Conservation (phyloP, 1,140 invertebrate species). For the Manduca sexta region DNA sequence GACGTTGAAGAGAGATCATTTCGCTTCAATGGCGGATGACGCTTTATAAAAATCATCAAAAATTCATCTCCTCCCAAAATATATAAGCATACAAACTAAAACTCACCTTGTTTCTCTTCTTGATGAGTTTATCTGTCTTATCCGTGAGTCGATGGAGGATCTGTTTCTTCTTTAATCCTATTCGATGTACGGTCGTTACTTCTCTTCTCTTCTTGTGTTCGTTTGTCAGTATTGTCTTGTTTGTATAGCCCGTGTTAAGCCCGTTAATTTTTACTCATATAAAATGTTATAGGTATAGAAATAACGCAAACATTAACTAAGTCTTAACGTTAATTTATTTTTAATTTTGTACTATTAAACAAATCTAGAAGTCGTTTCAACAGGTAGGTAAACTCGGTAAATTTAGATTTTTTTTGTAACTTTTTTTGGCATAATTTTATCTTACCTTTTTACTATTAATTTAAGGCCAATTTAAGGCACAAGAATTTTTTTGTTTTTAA, state of each 20-base stretch:
- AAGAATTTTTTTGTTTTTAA: conserved; percentile 46
- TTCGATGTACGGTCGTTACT: background rate
- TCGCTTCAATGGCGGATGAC: conserved; percentile 3
- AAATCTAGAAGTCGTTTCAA: conserved; percentile 69
- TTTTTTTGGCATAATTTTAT: conserved; percentile 60
- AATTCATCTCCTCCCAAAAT: no score
- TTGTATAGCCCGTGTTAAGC: conserved; percentile 49
- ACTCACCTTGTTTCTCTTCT: background rate
- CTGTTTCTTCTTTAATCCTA: background rate
- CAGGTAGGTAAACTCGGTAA: conserved; percentile 64
- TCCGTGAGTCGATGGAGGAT: background rate
- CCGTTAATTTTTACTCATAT: conserved; percentile 63
- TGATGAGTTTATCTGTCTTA: no score
- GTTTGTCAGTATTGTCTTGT: conserved; percentile 44
- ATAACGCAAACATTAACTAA: conserved; percentile 69
- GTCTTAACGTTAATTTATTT: conserved; percentile 68
- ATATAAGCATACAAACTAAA: no score
- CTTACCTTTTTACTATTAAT: conserved; percentile 69
- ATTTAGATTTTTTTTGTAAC: conserved; percentile 56
- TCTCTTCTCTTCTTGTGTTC: conserved; percentile 21
- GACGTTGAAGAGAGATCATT: conserved; percentile 22
- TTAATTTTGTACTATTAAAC: conserved; percentile 73
- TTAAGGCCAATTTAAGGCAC: conserved; percentile 74
- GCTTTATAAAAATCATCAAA: no score
- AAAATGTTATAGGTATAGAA: conserved; percentile 68